Percentiles rank a stretch among this genome's conserved stretches.
Evolutionary conservation across 2,797 vertebrate genomes (phyloP).

Genomic region (Coracias cyanogaster): DNA sequence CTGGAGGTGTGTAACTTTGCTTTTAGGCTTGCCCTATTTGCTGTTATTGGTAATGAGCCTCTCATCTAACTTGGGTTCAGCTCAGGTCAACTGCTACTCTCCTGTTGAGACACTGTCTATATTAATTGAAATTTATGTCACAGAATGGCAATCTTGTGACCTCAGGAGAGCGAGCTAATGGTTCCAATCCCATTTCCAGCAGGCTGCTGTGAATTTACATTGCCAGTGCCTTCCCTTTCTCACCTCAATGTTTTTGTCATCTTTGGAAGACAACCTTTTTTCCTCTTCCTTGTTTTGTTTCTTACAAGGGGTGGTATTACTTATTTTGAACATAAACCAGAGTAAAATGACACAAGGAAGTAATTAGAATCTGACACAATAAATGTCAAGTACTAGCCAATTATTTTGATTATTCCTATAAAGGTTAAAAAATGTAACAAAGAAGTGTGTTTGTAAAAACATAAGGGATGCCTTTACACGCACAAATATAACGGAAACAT

Average conservation of each 20-base stretch:
- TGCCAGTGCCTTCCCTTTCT: not conserved
- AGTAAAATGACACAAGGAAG: not conserved
- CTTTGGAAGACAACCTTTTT: not conserved
- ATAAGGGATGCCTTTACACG: not conserved
- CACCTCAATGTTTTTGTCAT: not conserved
- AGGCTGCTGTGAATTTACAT: not conserved
- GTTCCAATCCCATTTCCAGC: not conserved
- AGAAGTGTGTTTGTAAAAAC: not conserved
- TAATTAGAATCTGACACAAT: not conserved
- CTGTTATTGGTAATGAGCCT: not conserved
- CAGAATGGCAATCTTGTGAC: constrained; percentile 2
- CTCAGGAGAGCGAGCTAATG: not conserved
- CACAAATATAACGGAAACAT: not conserved
- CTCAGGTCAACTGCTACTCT: constrained; percentile 33
- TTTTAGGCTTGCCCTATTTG: not conserved
- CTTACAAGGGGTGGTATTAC: not conserved
- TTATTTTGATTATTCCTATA: not conserved
- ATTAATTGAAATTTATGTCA: constrained; percentile 49
- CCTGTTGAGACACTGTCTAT: not conserved
- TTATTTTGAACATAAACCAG: not conserved
- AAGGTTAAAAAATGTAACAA: not conserved
- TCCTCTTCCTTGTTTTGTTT: not conserved
- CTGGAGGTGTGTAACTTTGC: not conserved
- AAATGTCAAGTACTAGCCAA: not conserved
- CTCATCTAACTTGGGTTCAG: not conserved